Percentiles rank a stretch among this genome's conserved stretches.
Conservation (phyloP, 2,888 invertebrate species). For the Horisme vitalbata region DNA sequence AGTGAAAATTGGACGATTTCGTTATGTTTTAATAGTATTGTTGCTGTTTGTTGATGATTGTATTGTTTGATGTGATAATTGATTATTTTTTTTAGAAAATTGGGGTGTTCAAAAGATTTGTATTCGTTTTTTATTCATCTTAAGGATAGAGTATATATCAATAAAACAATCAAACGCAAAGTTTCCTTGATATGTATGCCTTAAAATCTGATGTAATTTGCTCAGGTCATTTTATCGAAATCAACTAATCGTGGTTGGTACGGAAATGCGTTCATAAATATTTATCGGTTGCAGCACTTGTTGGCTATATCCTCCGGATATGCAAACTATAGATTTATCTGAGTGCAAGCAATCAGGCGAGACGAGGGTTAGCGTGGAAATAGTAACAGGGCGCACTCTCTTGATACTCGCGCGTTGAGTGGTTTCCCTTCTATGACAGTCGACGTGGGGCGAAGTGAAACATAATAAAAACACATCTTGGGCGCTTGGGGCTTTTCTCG, state of each 20-base stretch:
- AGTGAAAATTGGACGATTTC: slow-evolving; percentile 65
- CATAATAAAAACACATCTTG: slow-evolving; percentile 63
- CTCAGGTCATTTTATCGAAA: slow-evolving; percentile 4
- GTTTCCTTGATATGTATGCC: too few species aligned
- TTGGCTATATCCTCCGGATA: slow-evolving; percentile 35
- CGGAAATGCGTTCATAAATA: slow-evolving; percentile 43
- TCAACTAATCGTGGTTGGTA: slow-evolving; percentile 24
- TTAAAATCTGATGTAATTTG: neutral
- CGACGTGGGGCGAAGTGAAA: slow-evolving; percentile 55
- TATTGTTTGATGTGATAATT: slow-evolving; percentile 54
- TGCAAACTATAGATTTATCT: slow-evolving; percentile 48
- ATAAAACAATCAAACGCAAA: too few species aligned
- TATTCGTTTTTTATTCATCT: too few species aligned
- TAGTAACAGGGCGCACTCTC: slow-evolving; percentile 33
- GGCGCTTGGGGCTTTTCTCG: slow-evolving; percentile 41
- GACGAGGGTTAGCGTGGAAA: slow-evolving; percentile 43
- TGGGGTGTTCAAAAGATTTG: slow-evolving; percentile 27
- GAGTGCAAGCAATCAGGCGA: slow-evolving; percentile 36
- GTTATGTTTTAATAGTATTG: slow-evolving; percentile 65
- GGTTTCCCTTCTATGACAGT: slow-evolving; percentile 52
- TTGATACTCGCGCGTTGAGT: slow-evolving; percentile 49
- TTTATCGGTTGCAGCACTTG: slow-evolving; percentile 35
- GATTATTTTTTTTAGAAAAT: slow-evolving; percentile 57
- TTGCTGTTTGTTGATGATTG: too few species aligned
- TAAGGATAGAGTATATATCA: too few species aligned